Percentiles rank a stretch among this genome's conserved stretches.
phyloP scores from a whole-genome alignment of 37 sponge, comb jelly and placozoan genomes.

The Mnemiopsis leidyi region DNA sequence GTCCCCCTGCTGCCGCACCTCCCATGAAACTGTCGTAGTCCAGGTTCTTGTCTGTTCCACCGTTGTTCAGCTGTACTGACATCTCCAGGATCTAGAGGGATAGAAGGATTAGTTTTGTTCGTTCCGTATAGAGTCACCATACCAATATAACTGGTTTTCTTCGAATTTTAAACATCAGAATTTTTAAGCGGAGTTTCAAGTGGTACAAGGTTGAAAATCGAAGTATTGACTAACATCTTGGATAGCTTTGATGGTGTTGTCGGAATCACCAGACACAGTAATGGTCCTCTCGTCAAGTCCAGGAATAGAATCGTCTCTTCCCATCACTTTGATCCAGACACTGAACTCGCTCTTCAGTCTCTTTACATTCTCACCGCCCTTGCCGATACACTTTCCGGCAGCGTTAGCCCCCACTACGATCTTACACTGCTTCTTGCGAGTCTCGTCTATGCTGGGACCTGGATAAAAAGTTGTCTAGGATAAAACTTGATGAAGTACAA shows the following conservation, averaged over 20 bases:
- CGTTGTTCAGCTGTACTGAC: slow-evolving; percentile 17
- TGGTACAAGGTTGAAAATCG: too few species aligned
- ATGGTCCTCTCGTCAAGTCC: slow-evolving; percentile 51
- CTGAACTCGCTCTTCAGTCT: slow-evolving; percentile 11
- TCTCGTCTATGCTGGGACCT: slow-evolving; percentile 29
- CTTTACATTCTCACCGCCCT: slow-evolving; percentile 56
- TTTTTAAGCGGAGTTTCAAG: too few species aligned
- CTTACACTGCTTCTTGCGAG: slow-evolving; percentile 32
- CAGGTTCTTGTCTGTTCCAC: slow-evolving; percentile 60
- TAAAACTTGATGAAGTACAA: too few species aligned
- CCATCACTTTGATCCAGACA: slow-evolving; percentile 45
- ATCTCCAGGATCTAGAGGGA: slow-evolving; percentile 59
- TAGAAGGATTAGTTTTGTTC: too few species aligned
- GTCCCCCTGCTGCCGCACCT: neutral
- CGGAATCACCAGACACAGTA: neutral
- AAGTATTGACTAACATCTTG: slow-evolving; percentile 46
- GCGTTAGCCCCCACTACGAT: slow-evolving; percentile 43
- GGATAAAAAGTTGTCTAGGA: too few species aligned
- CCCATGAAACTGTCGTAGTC: slow-evolving; percentile 31
- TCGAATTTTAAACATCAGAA: too few species aligned
- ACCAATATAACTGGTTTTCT: too few species aligned
- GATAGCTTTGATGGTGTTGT: slow-evolving; percentile 18
- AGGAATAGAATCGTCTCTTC: slow-evolving; percentile 12
- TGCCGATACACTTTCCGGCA: slow-evolving; percentile 51
- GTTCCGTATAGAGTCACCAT: too few species aligned